Evolutionary conservation across 2,113 vertebrate genomes (phyloP).

Genomic region (Hymenochirus boettgeri): DNA sequence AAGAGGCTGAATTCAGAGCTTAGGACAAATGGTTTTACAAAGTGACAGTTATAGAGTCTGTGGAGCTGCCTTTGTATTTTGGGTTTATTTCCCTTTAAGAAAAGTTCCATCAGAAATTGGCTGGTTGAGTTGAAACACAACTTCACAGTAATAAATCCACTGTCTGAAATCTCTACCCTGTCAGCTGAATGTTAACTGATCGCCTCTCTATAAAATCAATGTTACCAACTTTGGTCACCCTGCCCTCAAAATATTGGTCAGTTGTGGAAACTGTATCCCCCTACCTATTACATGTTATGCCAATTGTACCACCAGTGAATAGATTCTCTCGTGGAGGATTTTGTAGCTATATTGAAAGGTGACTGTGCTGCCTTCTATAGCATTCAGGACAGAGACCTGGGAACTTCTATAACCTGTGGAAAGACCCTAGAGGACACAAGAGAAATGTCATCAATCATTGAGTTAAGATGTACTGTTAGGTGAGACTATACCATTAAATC

Average conservation of each 20-base stretch:
- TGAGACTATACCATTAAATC: no score
- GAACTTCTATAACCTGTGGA: not conserved
- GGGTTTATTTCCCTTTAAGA: no score
- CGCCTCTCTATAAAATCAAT: not conserved
- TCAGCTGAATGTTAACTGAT: constrained; percentile 8
- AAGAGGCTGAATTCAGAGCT: no score
- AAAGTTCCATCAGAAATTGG: no score
- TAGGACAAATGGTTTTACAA: no score
- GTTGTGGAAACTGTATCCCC: not conserved
- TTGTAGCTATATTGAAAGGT: constrained; percentile 1
- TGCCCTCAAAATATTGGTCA: not conserved
- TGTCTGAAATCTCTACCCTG: not conserved
- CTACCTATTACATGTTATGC: not conserved
- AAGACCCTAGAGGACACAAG: not conserved
- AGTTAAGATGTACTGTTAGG: no score
- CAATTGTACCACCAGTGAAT: not conserved
- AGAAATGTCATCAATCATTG: no score
- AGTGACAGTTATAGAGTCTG: no score
- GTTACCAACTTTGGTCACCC: not conserved
- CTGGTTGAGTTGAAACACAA: no score
- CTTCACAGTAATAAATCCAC: constrained; percentile 15
- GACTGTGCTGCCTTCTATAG: not conserved
- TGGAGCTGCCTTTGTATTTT: no score
- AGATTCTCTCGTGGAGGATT: not conserved
- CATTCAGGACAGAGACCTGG: not conserved